Evolutionary conservation across 2,797 vertebrate species (phyloP).

Genomic region (Gymnocypris eckloni): DNA sequence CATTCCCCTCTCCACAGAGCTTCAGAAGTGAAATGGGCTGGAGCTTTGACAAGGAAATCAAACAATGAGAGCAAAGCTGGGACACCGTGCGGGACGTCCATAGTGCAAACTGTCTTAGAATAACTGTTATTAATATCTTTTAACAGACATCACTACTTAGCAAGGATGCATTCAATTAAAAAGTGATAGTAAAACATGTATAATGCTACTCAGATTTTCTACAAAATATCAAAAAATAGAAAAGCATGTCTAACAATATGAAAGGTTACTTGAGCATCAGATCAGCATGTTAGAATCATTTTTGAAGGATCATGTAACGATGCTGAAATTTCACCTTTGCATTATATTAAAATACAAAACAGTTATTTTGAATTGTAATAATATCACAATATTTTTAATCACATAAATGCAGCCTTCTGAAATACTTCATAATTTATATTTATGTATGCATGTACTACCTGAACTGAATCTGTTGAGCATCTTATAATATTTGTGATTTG

Average conservation of each 20-base stretch:
- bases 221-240: neutral
- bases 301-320: neutral
- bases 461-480: neutral
- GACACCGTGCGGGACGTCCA: neutral
- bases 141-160: neutral
- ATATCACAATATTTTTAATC: neutral
- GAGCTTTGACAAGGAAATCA: slow-evolving; percentile 21
- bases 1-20: slow-evolving; percentile 39
- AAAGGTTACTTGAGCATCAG: neutral
- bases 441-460: neutral
- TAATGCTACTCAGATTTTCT: neutral
- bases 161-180: neutral
- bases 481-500: neutral
- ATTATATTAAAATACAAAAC: neutral
- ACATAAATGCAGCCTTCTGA: neutral
- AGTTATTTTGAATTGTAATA: neutral
- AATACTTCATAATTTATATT: neutral
- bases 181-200: neutral
- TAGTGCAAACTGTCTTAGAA: neutral
- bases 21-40: slow-evolving; percentile 37
- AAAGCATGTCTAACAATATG: neutral
- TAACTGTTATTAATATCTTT: neutral
- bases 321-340: neutral
- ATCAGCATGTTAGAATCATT: neutral
- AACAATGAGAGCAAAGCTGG: slow-evolving; percentile 45